Conservation (phyloP, 30 jellyfish, hydroid and myxozoan species). For the Pseudorhiza aurosa region DNA sequence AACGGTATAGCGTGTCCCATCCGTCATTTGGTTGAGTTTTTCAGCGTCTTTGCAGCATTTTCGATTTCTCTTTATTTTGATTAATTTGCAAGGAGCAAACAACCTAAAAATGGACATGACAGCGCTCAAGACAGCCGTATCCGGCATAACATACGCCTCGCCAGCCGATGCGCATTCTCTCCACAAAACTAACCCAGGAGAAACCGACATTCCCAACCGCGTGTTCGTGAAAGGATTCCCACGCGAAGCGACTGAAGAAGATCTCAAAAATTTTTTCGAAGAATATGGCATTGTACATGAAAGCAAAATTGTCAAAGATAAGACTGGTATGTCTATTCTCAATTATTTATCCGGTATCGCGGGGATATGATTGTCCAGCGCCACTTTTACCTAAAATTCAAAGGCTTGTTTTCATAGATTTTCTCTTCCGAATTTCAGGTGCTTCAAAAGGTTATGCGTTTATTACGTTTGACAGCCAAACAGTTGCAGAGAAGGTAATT, state of each 20-base stretch:
- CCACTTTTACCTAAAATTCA: too few species aligned
- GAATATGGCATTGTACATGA: slow-evolving; percentile 96
- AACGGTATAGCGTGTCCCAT: neutral
- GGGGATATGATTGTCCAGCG: too few species aligned
- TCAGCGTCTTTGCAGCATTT: slow-evolving; percentile 21
- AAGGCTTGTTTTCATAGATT: too few species aligned
- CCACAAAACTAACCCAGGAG: slow-evolving; percentile 91
- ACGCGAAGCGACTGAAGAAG: slow-evolving; percentile 96
- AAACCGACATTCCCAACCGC: slow-evolving; percentile 97
- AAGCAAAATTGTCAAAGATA: slow-evolving; percentile 89
- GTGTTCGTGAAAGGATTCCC: slow-evolving; percentile 98
- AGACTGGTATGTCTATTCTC: slow-evolving; percentile 66
- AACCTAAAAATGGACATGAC: slow-evolving; percentile 43
- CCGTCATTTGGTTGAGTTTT: slow-evolving; percentile 23
- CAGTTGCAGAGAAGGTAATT: slow-evolving; percentile 83
- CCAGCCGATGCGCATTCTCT: slow-evolving; percentile 54
- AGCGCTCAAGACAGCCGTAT: slow-evolving; percentile 48
- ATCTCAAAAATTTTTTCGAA: slow-evolving; percentile 82
- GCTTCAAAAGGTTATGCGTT: slow-evolving; percentile 89
- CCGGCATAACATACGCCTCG: slow-evolving; percentile 29
- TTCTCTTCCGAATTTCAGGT: neutral
- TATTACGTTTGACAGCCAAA: slow-evolving; percentile 96
- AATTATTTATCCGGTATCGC: too few species aligned
- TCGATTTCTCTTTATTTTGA: neutral
- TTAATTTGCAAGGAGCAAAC: neutral